phyloP scores from a whole-genome alignment of 64 coral and sea anemone genomes.

The Dendrophyllia cribrosa region DNA sequence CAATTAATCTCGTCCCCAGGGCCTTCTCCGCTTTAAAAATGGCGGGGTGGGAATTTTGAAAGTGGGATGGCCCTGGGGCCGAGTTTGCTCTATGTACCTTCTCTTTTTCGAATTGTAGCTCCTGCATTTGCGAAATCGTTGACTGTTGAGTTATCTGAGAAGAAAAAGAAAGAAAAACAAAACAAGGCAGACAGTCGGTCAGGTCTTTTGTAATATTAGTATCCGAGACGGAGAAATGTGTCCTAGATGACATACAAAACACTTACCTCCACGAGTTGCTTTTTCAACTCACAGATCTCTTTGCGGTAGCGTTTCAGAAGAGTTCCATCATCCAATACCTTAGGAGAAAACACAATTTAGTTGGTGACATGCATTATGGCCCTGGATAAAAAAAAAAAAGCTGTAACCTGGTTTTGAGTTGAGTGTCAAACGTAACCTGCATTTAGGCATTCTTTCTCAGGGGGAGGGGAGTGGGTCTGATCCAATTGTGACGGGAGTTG shows the following conservation, averaged over 20 bases:
- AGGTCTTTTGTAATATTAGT: background rate
- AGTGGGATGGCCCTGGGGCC: too few species aligned
- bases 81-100: constrained; percentile 18
- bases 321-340: constrained; percentile 72
- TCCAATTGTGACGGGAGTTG: too few species aligned
- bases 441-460: too few species aligned
- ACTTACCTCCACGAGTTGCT: constrained; percentile 44
- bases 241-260: background rate
- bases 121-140: constrained; percentile 33
- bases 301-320: constrained; percentile 47
- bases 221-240: background rate
- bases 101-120: constrained; percentile 53
- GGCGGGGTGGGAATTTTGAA: too few species aligned
- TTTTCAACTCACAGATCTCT: constrained; percentile 40
- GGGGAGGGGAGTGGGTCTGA: too few species aligned
- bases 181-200: background rate
- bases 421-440: too few species aligned
- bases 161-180: background rate
- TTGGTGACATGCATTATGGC: background rate
- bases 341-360: background rate
- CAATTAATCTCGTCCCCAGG: too few species aligned
- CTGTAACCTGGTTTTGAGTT: too few species aligned
- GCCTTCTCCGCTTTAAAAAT: too few species aligned
- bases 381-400: too few species aligned
- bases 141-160: constrained; percentile 19